Conservation (phyloP, 2,113 vertebrate genomes). For the Nibea coibor region DNA sequence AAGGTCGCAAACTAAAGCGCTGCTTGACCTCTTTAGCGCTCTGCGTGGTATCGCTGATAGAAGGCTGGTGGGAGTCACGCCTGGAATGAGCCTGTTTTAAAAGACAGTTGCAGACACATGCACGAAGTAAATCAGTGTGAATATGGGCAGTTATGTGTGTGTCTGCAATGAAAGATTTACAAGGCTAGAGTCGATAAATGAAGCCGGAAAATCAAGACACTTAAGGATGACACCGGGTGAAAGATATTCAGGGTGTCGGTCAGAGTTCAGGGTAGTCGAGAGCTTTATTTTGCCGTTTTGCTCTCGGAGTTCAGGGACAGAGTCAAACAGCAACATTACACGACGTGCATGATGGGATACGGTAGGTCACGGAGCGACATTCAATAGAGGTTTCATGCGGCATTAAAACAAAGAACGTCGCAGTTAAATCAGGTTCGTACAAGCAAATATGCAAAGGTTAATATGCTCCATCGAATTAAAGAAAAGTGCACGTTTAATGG, state of each 20-base stretch:
- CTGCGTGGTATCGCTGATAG: conserved; percentile 30
- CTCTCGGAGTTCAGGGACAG: conserved; percentile 53
- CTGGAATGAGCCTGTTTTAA: conserved; percentile 49
- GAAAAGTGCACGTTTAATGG: neutral
- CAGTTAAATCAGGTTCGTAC: neutral
- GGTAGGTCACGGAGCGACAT: conserved; percentile 2
- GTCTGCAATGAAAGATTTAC: conserved; percentile 23
- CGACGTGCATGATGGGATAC: neutral
- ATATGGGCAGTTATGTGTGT: conserved; percentile 32
- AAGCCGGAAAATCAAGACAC: conserved; percentile 41
- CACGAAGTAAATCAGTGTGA: conserved; percentile 45
- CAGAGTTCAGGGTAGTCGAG: conserved; percentile 49
- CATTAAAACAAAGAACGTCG: neutral
- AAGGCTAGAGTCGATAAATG: conserved; percentile 45
- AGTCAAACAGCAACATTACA: conserved; percentile 12
- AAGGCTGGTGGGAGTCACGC: neutral
- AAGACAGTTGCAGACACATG: conserved; percentile 32
- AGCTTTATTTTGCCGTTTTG: conserved; percentile 37
- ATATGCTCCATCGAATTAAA: conserved; percentile 1
- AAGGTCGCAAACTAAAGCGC: conserved; percentile 57
- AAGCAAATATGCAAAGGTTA: neutral
- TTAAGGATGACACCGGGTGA: conserved; percentile 25
- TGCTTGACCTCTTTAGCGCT: conserved; percentile 48
- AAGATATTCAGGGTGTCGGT: conserved; percentile 17
- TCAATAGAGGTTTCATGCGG: neutral